Evolutionary conservation across 1,140 invertebrate species (phyloP).

Genomic region (Anastrepha obliqua): DNA sequence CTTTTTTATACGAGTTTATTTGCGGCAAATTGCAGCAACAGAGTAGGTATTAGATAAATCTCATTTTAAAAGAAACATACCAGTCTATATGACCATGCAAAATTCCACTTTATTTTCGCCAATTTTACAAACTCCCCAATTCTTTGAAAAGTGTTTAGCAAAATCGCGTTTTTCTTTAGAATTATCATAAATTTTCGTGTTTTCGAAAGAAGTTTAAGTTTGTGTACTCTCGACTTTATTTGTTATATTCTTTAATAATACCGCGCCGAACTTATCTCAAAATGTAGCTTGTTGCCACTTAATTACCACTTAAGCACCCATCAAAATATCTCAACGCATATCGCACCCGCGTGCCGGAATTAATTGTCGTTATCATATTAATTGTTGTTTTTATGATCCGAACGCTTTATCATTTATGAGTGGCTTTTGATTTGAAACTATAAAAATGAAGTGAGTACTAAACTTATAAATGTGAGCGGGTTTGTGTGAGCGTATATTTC

Average conservation of each 20-base stretch:
- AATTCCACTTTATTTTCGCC: too few species aligned
- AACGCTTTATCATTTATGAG: not conserved
- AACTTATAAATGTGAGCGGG: not conserved
- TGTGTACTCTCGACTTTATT: not conserved
- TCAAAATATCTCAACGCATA: not conserved
- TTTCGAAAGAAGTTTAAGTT: not conserved
- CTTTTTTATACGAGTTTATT: too few species aligned
- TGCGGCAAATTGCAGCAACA: too few species aligned
- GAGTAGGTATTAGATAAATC: too few species aligned
- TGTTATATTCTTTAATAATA: not conserved
- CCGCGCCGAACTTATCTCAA: not conserved
- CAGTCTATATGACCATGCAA: too few species aligned
- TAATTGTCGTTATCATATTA: conserved; percentile 10
- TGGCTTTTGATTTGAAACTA: conserved; percentile 6
- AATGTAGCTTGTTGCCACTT: not conserved
- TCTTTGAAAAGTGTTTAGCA: too few species aligned
- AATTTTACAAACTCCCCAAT: too few species aligned
- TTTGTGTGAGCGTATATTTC: not conserved
- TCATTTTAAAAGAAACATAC: too few species aligned
- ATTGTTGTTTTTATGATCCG: conserved; percentile 4
- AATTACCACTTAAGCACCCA: not conserved
- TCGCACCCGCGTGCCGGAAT: not conserved
- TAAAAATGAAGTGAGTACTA: not conserved
- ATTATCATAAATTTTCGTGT: not conserved
- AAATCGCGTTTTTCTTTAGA: not conserved